These are phyloP conservation scores for Platichthys flesus DNA, from an alignment of 2,113 vertebrate species.

Conservation along the genomic window DNA sequence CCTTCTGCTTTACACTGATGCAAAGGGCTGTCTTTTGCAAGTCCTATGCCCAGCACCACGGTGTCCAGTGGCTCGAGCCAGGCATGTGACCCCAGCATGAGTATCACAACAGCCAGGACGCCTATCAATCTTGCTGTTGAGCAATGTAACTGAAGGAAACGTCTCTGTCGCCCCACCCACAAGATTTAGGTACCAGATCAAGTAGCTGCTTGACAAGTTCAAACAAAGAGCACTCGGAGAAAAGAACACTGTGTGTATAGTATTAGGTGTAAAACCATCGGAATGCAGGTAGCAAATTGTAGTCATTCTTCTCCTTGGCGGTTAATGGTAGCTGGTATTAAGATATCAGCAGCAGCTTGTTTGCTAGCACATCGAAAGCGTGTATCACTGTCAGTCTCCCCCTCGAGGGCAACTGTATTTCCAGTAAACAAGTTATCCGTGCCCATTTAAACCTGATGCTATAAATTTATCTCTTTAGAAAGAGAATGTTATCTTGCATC, in stretches of 20 bases:
- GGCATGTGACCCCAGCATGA: conserved; percentile 1
- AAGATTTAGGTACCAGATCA: conserved; percentile 54
- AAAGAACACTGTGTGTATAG: conserved; percentile 61
- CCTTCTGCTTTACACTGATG: conserved; percentile 25
- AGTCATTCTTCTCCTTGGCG: conserved; percentile 58
- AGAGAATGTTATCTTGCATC: conserved; percentile 5
- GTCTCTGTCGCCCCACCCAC: conserved; percentile 57
- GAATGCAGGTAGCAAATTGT: conserved; percentile 67
- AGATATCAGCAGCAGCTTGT: conserved; percentile 41
- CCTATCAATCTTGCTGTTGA: conserved; percentile 55
- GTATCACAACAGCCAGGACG: conserved; percentile 6
- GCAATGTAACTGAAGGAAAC: conserved; percentile 56
- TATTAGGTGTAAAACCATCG: conserved; percentile 68
- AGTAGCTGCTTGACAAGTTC: conserved; percentile 75
- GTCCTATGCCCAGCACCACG: not conserved
- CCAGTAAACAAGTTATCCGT: not conserved
- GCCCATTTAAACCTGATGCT: not conserved
- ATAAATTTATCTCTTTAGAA: not conserved
- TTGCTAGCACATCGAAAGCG: conserved; percentile 22
- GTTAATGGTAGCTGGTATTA: conserved; percentile 49
- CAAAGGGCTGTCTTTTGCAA: conserved; percentile 27
- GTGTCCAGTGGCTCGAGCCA: conserved; percentile 5
- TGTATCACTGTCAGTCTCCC: conserved; percentile 9
- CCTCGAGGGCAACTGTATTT: conserved; percentile 12
- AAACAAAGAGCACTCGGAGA: conserved; percentile 61